A percentile compares a stretch with the other conserved stretches of the same genome.
phyloP scores from a whole-genome alignment of 1,140 invertebrate genomes.

The Scaptomyza graminum region DNA sequence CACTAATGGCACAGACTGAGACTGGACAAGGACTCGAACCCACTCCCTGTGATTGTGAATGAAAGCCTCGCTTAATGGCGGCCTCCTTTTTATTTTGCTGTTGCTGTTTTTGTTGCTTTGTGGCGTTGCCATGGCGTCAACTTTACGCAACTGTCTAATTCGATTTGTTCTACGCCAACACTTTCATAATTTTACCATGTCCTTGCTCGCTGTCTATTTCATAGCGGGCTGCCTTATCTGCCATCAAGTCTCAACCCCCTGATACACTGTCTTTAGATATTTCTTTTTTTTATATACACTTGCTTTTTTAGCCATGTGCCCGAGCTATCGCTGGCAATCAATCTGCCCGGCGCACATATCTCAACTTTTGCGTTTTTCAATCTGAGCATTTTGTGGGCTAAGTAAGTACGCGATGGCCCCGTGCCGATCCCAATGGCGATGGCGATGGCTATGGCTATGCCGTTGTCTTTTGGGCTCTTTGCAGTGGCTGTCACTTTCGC shows the following conservation, averaged over 20 bases:
- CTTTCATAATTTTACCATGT: conserved; percentile 79
- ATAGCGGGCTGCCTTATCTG: conserved; percentile 67
- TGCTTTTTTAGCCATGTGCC: conserved; percentile 55
- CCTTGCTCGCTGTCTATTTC: conserved; percentile 49
- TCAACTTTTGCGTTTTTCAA: conserved; percentile 82
- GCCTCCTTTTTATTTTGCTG: conserved; percentile 15
- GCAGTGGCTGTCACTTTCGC: conserved; percentile 60
- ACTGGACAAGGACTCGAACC: background rate
- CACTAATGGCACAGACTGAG: conserved; percentile 67
- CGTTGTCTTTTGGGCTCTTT: conserved; percentile 44
- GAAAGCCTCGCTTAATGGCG: conserved; percentile 25
- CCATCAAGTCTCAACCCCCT: conserved; percentile 51
- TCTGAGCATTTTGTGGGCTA: conserved; percentile 76
- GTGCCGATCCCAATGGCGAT: conserved; percentile 25
- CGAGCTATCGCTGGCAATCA: conserved; percentile 74
- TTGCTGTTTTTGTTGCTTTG: conserved; percentile 5
- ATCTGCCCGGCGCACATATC: conserved; percentile 76
- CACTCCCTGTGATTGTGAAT: background rate
- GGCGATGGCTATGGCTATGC: too few relatives aligned
- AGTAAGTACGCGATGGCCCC: conserved; percentile 66
- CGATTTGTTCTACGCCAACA: conserved; percentile 82
- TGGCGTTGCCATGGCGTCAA: conserved; percentile 45
- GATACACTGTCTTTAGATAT: conserved; percentile 32
- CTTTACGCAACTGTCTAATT: conserved; percentile 75
- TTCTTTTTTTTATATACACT: conserved; percentile 60